Conservation (phyloP, 2,113 vertebrate genomes). For the Motacilla alba region DNA sequence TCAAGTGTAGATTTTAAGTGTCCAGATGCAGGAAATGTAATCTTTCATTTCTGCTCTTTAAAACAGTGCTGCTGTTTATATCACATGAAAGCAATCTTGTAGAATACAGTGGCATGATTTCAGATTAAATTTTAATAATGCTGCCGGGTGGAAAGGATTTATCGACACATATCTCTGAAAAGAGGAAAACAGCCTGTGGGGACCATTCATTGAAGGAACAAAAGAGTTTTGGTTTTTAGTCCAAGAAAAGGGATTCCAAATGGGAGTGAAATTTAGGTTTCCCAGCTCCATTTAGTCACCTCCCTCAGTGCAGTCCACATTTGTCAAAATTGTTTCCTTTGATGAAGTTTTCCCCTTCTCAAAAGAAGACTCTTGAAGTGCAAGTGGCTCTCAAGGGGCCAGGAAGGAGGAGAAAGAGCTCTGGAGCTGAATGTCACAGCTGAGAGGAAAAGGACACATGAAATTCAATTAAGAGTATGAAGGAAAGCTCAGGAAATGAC, state of each 20-base stretch:
- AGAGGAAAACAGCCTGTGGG: not conserved
- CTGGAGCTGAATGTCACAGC: not conserved
- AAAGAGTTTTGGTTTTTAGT: not conserved
- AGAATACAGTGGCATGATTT: not conserved
- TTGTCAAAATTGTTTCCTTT: not conserved
- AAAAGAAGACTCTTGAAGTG: not conserved
- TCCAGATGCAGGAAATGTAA: not conserved
- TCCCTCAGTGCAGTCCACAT: not conserved
- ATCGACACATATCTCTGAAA: not conserved
- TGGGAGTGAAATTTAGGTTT: not conserved
- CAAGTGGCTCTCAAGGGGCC: not conserved
- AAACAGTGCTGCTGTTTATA: not conserved
- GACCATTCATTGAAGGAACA: not conserved
- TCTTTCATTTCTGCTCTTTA: not conserved
- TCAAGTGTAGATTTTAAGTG: not conserved
- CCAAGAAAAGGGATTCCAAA: not conserved
- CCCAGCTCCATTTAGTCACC: not conserved
- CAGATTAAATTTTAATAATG: not conserved
- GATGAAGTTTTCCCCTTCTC: not conserved
- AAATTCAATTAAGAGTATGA: not conserved
- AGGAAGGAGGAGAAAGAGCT: not conserved
- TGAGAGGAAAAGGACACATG: not conserved
- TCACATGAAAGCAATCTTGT: not conserved
- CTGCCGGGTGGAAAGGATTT: not conserved
- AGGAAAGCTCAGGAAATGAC: not conserved